Evolutionary conservation across 1,140 invertebrate species (phyloP), one percentile per base, ranked within the genome.

Genomic region (Apis cerana): DNA sequence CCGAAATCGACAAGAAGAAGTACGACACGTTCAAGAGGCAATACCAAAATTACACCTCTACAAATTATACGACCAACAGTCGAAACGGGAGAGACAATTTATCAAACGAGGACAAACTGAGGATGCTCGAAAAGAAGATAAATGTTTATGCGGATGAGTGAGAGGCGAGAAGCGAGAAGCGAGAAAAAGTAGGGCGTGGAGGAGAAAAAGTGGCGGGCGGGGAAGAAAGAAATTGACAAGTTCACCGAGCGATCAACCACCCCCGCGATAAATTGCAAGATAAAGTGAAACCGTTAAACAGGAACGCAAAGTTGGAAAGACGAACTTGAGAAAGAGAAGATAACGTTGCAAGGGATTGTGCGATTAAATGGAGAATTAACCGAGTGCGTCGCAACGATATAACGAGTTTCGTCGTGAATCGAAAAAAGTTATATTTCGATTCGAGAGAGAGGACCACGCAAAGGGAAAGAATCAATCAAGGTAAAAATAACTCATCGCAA

Each of bases 101-200:
- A 62, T 75, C 68, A 5, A 27, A 74, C n/a, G 79, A 84, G 23
- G 70, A 87, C n/a, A 80, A 83, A 58, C 69, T 90, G 21, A 68
- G 71, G 17, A 71, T 72, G 43, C 27, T 86, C 12, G 88, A 89
- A 21, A 65, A 59, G 43, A 81, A 61, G 76, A 91, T 87, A 59
- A 90, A 90, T 62, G 81, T 89, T 75, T 87, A 83, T 79, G 62
- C 78, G 54, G 76, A 89, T n/a, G 70, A 85, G 54, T 10, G 43
- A 23, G 21, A 52, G 50, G 61, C 56, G 27, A 50, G 23, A 27
- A 13, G 50, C 10, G 5, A 61, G 43, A 58, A 68, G 85, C 52
- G 33, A 33, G 33, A 33, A 68, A 43, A 43, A 43, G 33, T 43
- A 7, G 33, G 33, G 33, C 21, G 33, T 17, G n/a, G 43, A 23